Conservation (phyloP, 1,140 invertebrate species). For the Ooceraea biroi region DNA sequence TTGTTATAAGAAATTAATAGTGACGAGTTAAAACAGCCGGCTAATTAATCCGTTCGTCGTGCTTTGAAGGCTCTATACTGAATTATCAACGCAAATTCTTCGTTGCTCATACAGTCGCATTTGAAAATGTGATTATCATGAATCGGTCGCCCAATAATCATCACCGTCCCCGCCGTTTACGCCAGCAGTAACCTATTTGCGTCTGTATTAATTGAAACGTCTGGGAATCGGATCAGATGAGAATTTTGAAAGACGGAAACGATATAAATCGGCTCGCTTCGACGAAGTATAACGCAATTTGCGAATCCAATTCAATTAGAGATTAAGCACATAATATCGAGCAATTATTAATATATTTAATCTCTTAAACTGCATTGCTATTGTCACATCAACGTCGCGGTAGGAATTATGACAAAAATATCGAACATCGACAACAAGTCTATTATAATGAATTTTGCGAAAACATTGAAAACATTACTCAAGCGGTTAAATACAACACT, state of each 20-base stretch:
- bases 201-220: conserved; percentile 47
- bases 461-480: neutral
- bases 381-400: conserved; percentile 41
- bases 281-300: conserved; percentile 17
- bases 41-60: neutral
- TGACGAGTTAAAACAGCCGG: neutral
- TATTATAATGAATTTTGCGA: neutral
- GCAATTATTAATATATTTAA: conserved; percentile 49
- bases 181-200: conserved; percentile 40
- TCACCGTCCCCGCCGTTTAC: conserved; percentile 3
- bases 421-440: conserved; percentile 2
- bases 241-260: conserved; percentile 29
- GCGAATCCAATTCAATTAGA: conserved; percentile 10
- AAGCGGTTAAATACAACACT: neutral
- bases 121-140: conserved; percentile 17
- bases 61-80: neutral
- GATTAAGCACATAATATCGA: conserved; percentile 18
- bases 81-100: conserved; percentile 17
- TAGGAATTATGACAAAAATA: conserved; percentile 11
- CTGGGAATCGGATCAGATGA: conserved; percentile 25
- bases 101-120: neutral
- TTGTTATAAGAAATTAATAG: neutral
- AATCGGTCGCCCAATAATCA: conserved; percentile 25
- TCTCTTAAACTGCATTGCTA: conserved; percentile 24
- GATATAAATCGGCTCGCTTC: conserved; percentile 45